phyloP scores from a whole-genome alignment of 2,888 invertebrate species.

The Gymnocheta viridis region DNA sequence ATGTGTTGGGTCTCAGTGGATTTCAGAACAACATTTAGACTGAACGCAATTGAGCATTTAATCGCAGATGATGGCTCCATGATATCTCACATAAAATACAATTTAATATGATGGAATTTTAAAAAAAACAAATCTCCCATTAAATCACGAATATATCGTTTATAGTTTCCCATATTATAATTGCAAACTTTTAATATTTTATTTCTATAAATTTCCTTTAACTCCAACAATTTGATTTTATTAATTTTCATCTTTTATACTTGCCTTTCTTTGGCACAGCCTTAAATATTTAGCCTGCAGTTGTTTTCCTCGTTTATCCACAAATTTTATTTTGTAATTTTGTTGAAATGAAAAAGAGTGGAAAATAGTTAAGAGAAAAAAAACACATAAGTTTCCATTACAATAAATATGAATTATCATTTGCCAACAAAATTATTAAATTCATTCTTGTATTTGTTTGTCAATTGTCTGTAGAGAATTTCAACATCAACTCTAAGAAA shows the following conservation, averaged over 20 bases:
- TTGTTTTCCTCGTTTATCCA: conserved; percentile 29
- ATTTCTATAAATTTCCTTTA: background rate
- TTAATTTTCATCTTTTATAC: conserved; percentile 25
- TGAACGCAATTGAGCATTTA: no score
- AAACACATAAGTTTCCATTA: conserved; percentile 68
- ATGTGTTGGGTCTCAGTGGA: no score
- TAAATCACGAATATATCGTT: background rate
- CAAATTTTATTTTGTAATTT: conserved; percentile 13
- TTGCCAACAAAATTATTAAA: conserved; percentile 60
- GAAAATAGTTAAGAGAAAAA: conserved; percentile 6
- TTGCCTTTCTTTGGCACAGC: conserved; percentile 9
- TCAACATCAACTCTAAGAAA: conserved; percentile 46
- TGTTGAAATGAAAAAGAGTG: conserved; percentile 16
- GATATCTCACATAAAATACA: no score
- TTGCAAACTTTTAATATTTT: background rate
- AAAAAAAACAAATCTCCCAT: background rate
- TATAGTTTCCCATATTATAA: background rate
- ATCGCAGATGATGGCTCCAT: no score
- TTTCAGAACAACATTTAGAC: no score
- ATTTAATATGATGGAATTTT: background rate
- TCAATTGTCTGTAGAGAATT: conserved; percentile 55
- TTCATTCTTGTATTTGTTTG: conserved; percentile 62
- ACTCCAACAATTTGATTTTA: conserved; percentile 33
- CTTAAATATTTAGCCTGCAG: conserved; percentile 51
- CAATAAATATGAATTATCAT: conserved; percentile 67